Conservation (phyloP, 2,113 vertebrate species). For the Danio rerio region GRCz12tu NC_133193.1:51735501-51736000, state of each 20-base stretch:
- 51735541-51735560: too few species aligned
- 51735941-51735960: too few species aligned
- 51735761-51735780: conserved; percentile 36
- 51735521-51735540: too few species aligned
- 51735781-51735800: conserved; percentile 46
- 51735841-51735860: conserved; percentile 30
- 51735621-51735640: too few species aligned
- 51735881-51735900: neutral
- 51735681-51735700: neutral
- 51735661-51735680: neutral
- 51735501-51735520: too few species aligned
- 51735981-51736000: too few species aligned
- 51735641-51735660: neutral
- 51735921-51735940: conserved; percentile 12
- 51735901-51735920: neutral
- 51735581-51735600: too few species aligned
- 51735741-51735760: conserved; percentile 35
- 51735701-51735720: conserved; percentile 15
- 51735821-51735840: conserved; percentile 42
- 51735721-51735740: conserved; percentile 26
- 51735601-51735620: too few species aligned
- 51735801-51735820: conserved; percentile 47
- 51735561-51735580: too few species aligned
- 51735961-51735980: too few species aligned
- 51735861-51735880: neutral